Conservation (phyloP, 1,140 invertebrate genomes). For the Dendrolimus punctatus region DNA sequence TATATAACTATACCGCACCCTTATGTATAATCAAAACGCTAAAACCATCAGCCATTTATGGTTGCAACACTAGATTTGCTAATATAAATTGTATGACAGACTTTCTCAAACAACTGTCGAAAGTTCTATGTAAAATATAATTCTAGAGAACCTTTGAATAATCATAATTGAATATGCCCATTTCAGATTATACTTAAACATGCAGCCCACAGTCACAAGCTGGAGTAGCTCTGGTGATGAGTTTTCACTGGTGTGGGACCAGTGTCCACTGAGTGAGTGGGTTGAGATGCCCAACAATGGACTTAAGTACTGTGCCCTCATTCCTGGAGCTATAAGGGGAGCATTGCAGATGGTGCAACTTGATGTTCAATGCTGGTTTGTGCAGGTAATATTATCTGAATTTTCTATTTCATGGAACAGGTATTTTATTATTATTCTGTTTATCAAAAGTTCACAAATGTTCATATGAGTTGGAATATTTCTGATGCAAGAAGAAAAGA, state of each 20-base stretch:
- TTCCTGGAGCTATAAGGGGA: conserved; percentile 94
- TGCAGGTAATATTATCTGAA: conserved; percentile 69
- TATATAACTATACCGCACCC: too few species aligned
- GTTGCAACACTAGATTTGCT: too few species aligned
- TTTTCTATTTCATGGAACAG: conserved; percentile 5
- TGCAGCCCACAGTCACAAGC: conserved; percentile 91
- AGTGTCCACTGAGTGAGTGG: conserved; percentile 98
- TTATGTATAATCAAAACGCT: too few species aligned
- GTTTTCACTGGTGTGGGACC: conserved; percentile 96
- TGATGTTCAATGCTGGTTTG: conserved; percentile 86
- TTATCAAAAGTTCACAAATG: too few species aligned
- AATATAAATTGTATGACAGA: too few species aligned
- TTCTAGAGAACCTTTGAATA: neutral
- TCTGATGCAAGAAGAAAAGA: too few species aligned
- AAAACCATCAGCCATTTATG: too few species aligned
- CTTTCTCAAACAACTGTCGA: too few species aligned
- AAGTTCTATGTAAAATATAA: too few species aligned
- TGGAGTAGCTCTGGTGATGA: conserved; percentile 96
- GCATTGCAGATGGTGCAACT: conserved; percentile 97
- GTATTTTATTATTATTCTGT: neutral
- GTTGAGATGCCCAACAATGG: conserved; percentile 97
- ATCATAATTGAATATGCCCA: neutral
- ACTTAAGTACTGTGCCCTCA: conserved; percentile 95
- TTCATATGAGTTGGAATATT: too few species aligned
- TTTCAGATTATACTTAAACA: conserved; percentile 93